These are phyloP conservation scores for Channallabes apus DNA, from an alignment of 2,797 vertebrate species.

Conservation along the genomic window DNA sequence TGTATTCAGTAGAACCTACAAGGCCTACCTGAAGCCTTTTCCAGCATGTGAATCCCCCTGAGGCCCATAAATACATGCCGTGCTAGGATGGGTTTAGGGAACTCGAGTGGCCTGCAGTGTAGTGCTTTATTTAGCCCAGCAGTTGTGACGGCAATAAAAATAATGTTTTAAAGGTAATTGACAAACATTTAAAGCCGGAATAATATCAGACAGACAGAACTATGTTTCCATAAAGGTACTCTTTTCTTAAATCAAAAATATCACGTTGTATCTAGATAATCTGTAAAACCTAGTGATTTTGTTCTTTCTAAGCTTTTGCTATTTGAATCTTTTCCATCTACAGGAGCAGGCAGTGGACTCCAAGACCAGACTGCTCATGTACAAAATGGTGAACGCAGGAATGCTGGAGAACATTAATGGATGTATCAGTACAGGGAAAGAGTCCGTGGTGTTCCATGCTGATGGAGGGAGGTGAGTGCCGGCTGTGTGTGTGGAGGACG, in stretches of 20 bases:
- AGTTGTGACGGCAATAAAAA: neutral
- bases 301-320: neutral
- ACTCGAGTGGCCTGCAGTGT: neutral
- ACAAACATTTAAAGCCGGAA: neutral
- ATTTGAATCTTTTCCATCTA: neutral
- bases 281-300: neutral
- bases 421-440: constrained; percentile 96
- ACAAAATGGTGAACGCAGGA: constrained; percentile 93
- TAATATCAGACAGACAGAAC: neutral
- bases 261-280: neutral
- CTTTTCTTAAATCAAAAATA: neutral
- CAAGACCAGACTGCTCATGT: constrained; percentile 92
- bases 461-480: constrained; percentile 85
- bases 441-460: constrained; percentile 95
- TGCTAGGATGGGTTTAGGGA: neutral
- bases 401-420: constrained; percentile 91
- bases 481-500: no score
- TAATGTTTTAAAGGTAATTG: neutral
- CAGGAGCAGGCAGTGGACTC: constrained; percentile 97
- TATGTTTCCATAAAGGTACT: neutral
- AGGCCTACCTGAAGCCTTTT: neutral
- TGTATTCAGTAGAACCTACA: neutral
- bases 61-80: neutral
- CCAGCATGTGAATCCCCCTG: neutral
- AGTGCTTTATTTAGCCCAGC: neutral